Evolutionary conservation across 2,113 vertebrate genomes (phyloP).

Genomic region (Seriola rivoliana): DNA sequence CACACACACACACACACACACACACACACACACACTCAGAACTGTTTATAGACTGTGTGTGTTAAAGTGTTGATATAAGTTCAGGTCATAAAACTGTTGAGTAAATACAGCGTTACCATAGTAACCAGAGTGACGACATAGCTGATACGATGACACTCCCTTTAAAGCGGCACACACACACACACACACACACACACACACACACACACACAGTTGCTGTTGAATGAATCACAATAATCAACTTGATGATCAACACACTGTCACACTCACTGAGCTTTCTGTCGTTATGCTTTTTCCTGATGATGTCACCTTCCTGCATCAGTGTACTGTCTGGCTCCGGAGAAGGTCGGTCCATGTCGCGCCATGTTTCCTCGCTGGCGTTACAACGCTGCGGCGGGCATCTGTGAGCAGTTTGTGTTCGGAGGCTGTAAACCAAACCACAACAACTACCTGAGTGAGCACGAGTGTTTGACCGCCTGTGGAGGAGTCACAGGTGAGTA

Average conservation of each 20-base stretch:
- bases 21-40: background rate
- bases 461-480: constrained; percentile 89
- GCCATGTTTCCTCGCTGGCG: constrained; percentile 91
- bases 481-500: constrained; percentile 71
- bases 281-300: no score
- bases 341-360: constrained; percentile 91
- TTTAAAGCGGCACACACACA: background rate
- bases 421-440: constrained; percentile 92
- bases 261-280: no score
- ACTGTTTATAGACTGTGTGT: background rate
- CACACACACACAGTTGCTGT: constrained; percentile 2
- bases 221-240: no score
- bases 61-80: background rate
- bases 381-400: constrained; percentile 79
- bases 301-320: background rate
- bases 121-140: background rate
- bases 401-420: constrained; percentile 87
- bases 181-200: constrained; percentile 8
- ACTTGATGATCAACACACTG: no score
- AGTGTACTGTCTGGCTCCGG: constrained; percentile 88
- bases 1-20: constrained; percentile 22
- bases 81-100: constrained; percentile 15
- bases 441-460: constrained; percentile 90
- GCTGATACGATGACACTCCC: background rate
- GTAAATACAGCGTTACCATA: background rate